Base-by-base conservation (phyloP, 2,888 invertebrate genomes). In the Clunio marinus region DNA sequence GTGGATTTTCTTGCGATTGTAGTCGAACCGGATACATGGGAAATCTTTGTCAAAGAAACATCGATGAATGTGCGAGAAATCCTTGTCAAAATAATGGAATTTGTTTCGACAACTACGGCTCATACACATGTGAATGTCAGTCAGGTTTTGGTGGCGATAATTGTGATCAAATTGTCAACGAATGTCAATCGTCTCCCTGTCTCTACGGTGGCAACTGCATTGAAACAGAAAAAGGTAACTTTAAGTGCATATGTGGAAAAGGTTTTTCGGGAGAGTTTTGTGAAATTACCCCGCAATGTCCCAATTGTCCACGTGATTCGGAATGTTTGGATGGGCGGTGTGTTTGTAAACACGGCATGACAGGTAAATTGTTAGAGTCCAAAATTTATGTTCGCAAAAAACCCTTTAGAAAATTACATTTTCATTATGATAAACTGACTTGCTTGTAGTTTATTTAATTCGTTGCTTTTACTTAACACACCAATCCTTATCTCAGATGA, bases 101-200 rank as follows among this genome's bases (percentile, higher is more conserved):
- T 55, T 93, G 93, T 79, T 91, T 87, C 77, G 90, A 92, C 78
- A 89, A 86, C 68, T 91, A 91, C 77, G 92, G 92, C 13, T 82
- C 87, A 63, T 93, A 86, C 75, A 81, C 75, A 72, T 93, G 93
- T 76, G 86, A 87, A 73, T 93, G 93, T 77, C 82, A 81, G 68
- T 81, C 84, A 10, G 91, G 91, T n/a, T 93, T 87, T 80, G 87
- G 86, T 68, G 93, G 93, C 25, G 84, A 84, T 70, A 86, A 88
- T 71, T 93, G 93, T 76, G 88, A 91, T 74, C 80, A 81, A 75
- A 86, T 75, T 4, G 75, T 79, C 32, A 78, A 77, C 72, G 75
- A 77, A 45, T 93, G 92, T 77, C 82, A 83, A 71, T 85, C 82
- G 51, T 85, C 84, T 72, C 89, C 87, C 46, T 93, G 93, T 74